phyloP scores from a whole-genome alignment of 2,113 vertebrate genomes.

The Rhinogobius similis region DNA sequence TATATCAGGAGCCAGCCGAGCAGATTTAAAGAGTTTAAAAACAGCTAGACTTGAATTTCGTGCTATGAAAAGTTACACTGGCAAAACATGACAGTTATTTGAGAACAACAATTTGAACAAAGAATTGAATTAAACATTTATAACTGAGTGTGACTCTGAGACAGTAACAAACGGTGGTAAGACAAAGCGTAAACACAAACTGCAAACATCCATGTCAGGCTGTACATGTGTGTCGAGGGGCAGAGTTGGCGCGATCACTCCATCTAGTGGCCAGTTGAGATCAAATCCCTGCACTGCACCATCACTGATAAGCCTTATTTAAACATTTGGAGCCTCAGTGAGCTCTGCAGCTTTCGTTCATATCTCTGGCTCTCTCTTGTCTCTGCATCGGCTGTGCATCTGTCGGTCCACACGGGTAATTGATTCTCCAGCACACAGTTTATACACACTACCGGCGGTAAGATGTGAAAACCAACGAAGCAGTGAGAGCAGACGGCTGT shows the following conservation, averaged over 20 bases:
- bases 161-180: too few species aligned
- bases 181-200: neutral
- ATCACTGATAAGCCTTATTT: slow-evolving; percentile 25
- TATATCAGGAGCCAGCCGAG: too few species aligned
- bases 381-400: slow-evolving; percentile 24
- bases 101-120: too few species aligned
- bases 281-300: slow-evolving; percentile 32
- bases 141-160: too few species aligned
- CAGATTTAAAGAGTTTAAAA: too few species aligned
- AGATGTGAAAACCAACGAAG: slow-evolving; percentile 53
- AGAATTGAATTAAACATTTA: too few species aligned
- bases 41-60: too few species aligned
- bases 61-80: too few species aligned
- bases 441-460: slow-evolving; percentile 30
- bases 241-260: slow-evolving; percentile 51
- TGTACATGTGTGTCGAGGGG: slow-evolving; percentile 10
- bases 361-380: slow-evolving; percentile 24
- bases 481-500: slow-evolving; percentile 10
- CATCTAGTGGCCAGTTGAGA: slow-evolving; percentile 61
- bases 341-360: slow-evolving; percentile 7
- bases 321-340: slow-evolving; percentile 26
- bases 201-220: neutral
- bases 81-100: too few species aligned
- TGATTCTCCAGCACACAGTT: slow-evolving; percentile 37
- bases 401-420: slow-evolving; percentile 33